phyloP scores from a whole-genome alignment of 2,888 invertebrate species.

The Mylabris sibirica region DNA sequence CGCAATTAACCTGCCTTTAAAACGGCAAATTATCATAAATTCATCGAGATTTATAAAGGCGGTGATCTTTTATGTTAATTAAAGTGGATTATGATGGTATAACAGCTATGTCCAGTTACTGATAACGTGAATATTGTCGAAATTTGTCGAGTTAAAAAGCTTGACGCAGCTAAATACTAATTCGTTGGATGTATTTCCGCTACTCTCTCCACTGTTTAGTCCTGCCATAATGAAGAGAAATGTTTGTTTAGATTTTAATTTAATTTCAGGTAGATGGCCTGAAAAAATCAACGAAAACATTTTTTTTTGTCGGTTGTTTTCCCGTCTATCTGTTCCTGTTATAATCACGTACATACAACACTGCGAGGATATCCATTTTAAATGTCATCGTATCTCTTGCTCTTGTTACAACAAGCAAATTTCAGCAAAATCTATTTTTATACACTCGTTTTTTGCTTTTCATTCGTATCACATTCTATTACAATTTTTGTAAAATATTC shows the following conservation, averaged over 20 bases:
- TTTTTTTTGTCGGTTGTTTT: not conserved
- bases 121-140: not conserved
- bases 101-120: not conserved
- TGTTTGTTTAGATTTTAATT: slow-evolving; percentile 11
- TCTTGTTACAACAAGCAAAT: not conserved
- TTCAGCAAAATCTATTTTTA: not conserved
- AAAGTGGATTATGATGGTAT: too few relatives aligned
- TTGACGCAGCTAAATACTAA: not conserved
- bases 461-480: not conserved
- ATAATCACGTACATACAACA: not conserved
- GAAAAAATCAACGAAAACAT: not conserved
- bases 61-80: too few relatives aligned
- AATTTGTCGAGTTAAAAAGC: not conserved
- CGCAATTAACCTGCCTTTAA: too few relatives aligned
- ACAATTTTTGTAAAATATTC: not conserved
- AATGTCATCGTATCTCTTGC: not conserved
- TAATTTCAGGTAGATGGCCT: slow-evolving; percentile 4
- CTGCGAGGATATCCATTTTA: not conserved
- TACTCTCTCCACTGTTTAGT: not conserved
- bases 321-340: too few relatives aligned
- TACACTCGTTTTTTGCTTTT: not conserved
- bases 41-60: not conserved
- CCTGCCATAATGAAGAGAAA: slow-evolving; percentile 9
- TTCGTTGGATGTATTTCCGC: not conserved
- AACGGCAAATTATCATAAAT: not conserved